A percentile compares a stretch with the other conserved stretches of the same genome.
phyloP scores from a whole-genome alignment of 2,113 vertebrate genomes.

The Emydura subglobosa region DNA sequence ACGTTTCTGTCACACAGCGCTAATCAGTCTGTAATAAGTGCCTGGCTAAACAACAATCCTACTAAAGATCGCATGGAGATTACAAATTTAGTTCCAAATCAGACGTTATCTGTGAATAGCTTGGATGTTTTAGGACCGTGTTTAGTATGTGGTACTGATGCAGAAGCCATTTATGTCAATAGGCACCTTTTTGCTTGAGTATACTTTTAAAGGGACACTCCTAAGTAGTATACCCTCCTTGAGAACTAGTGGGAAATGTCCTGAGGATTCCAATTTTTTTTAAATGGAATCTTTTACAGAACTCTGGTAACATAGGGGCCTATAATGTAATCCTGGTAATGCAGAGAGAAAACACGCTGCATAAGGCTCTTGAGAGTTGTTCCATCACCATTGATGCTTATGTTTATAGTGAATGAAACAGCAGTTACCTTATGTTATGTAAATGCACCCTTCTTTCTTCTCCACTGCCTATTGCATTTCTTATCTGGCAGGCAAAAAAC shows the following conservation, averaged over 20 bases:
- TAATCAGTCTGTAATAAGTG: conserved; percentile 86
- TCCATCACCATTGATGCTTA: neutral
- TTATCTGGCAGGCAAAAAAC: conserved; percentile 6
- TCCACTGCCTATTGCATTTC: neutral
- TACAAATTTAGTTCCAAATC: conserved; percentile 91
- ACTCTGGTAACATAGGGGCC: neutral
- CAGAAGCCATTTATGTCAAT: conserved; percentile 94
- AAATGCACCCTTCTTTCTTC: neutral
- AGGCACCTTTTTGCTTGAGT: conserved; percentile 84
- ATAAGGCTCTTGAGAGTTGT: neutral
- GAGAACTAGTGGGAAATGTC: neutral
- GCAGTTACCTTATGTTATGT: neutral
- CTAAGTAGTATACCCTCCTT: neutral
- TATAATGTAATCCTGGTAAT: neutral
- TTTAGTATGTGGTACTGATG: conserved; percentile 96
- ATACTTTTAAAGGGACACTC: neutral
- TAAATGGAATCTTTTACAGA: neutral
- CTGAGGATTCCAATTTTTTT: neutral
- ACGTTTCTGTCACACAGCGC: conserved; percentile 85
- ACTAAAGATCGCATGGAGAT: conserved; percentile 93
- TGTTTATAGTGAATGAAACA: neutral
- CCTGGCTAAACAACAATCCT: conserved; percentile 92
- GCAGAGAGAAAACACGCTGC: neutral
- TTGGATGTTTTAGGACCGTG: conserved; percentile 93
- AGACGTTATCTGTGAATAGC: conserved; percentile 94